Percentiles rank a stretch among this genome's conserved stretches.
These are phyloP conservation scores for Polia nebulosa DNA, from an alignment of 2,888 invertebrate genomes.

Conservation along the genomic window DNA sequence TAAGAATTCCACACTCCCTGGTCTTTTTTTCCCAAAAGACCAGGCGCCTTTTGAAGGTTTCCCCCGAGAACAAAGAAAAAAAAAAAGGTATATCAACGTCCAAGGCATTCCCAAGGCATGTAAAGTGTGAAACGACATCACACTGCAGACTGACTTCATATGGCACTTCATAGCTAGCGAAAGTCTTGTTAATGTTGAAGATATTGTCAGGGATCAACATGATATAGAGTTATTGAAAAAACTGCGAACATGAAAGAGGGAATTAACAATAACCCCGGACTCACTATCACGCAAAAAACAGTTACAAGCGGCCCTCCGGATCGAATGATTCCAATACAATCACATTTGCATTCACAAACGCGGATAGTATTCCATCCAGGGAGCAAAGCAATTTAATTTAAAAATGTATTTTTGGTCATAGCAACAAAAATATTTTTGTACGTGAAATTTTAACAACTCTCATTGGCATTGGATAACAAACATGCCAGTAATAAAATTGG, in stretches of 20 bases:
- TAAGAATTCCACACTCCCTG: too few relatives aligned
- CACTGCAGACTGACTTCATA: conserved; percentile 20
- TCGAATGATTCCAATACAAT: conserved; percentile 54
- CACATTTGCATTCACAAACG: conserved; percentile 56
- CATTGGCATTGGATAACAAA: conserved; percentile 45
- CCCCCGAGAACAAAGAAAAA: too few relatives aligned
- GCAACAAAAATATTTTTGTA: conserved; percentile 47
- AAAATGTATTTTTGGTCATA: conserved; percentile 43
- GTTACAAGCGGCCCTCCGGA: conserved; percentile 24
- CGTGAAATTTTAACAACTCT: conserved; percentile 50
- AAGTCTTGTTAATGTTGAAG: not conserved
- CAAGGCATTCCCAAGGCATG: conserved; percentile 33
- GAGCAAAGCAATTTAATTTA: conserved; percentile 52
- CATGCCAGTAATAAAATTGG: conserved; percentile 47
- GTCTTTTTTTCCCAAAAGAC: too few relatives aligned
- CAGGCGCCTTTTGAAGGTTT: too few relatives aligned
- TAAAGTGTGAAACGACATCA: conserved; percentile 40
- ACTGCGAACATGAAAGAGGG: not conserved
- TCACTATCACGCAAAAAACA: conserved; percentile 12
- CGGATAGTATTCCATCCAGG: conserved; percentile 34
- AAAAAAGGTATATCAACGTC: conserved; percentile 29
- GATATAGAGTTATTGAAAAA: not conserved
- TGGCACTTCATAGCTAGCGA: conserved; percentile 11
- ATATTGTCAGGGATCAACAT: not conserved
- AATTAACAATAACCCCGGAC: conserved; percentile 20